Conservation (phyloP, 2,113 vertebrate species). For the Dascyllus trimaculatus region DNA sequence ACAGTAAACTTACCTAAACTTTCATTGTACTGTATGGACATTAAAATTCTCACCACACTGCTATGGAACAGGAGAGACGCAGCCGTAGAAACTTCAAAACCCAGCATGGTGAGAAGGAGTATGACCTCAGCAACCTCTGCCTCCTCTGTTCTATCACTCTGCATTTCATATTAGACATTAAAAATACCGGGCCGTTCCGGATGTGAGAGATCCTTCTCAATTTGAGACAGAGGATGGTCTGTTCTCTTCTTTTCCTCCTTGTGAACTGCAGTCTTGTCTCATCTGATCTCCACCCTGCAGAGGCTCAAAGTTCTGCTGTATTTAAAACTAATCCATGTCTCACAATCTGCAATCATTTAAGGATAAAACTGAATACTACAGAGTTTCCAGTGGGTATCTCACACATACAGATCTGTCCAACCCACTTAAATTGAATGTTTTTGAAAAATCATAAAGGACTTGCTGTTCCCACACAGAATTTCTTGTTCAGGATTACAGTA, state of each 20-base stretch:
- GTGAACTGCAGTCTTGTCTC: not conserved
- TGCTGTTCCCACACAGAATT: slow-evolving; percentile 5
- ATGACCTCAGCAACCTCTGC: not conserved
- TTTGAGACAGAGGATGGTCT: not conserved
- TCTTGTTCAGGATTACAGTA: not conserved
- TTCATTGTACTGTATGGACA: not conserved
- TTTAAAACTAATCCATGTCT: slow-evolving; percentile 3
- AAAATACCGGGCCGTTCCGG: not conserved
- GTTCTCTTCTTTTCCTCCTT: not conserved
- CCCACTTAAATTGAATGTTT: not conserved
- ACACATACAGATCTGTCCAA: not conserved
- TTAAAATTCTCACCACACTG: not conserved
- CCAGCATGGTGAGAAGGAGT: not conserved
- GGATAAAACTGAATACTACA: too few relatives aligned
- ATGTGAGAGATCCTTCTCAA: not conserved
- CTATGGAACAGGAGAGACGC: not conserved
- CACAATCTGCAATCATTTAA: not conserved
- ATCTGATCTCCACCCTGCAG: not conserved
- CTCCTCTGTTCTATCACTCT: slow-evolving; percentile 5
- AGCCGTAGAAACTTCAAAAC: not conserved
- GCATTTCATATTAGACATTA: slow-evolving; percentile 28
- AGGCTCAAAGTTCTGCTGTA: not conserved
- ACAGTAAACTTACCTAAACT: not conserved
- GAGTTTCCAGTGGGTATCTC: too few relatives aligned
- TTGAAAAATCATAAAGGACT: not conserved